Conservation (phyloP, 2,113 vertebrate genomes). For the Xiphophorus hellerii region DNA sequence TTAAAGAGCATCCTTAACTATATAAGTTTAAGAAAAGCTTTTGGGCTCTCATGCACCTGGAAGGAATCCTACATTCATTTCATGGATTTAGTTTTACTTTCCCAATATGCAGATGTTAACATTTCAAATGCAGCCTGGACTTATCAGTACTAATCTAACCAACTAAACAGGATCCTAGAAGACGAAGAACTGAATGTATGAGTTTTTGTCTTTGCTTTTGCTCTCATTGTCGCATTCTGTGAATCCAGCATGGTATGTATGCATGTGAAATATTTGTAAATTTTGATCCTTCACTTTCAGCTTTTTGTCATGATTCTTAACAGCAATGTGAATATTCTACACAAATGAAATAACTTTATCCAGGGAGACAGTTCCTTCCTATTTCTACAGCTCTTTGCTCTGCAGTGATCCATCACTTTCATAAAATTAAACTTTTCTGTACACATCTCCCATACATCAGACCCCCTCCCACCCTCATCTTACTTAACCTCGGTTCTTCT, state of each 20-base stretch:
- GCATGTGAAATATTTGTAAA: slow-evolving; percentile 25
- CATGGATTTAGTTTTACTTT: slow-evolving; percentile 40
- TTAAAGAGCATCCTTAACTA: slow-evolving; percentile 13
- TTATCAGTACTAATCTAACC: slow-evolving; percentile 50
- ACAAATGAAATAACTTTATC: slow-evolving; percentile 69
- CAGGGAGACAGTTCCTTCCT: slow-evolving; percentile 47
- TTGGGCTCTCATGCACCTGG: neutral
- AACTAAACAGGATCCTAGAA: slow-evolving; percentile 6
- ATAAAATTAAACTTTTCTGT: slow-evolving; percentile 2
- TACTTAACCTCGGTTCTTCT: slow-evolving; percentile 21
- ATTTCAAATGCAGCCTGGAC: slow-evolving; percentile 45
- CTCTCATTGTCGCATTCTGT: slow-evolving; percentile 5
- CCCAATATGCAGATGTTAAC: slow-evolving; percentile 55
- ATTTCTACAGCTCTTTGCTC: slow-evolving; percentile 41
- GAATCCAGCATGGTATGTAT: slow-evolving; percentile 21
- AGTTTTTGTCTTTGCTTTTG: neutral
- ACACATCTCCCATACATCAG: slow-evolving; percentile 32
- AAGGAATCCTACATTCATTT: neutral
- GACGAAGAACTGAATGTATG: neutral
- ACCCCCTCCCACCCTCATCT: slow-evolving; percentile 1
- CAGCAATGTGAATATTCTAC: slow-evolving; percentile 56
- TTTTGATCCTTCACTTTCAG: slow-evolving; percentile 73
- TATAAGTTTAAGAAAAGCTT: neutral
- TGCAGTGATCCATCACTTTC: slow-evolving; percentile 29
- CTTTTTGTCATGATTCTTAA: slow-evolving; percentile 64